These are phyloP conservation scores for Melanostigma gelatinosum DNA, from an alignment of 2,113 vertebrate species.

Conservation along the genomic window DNA sequence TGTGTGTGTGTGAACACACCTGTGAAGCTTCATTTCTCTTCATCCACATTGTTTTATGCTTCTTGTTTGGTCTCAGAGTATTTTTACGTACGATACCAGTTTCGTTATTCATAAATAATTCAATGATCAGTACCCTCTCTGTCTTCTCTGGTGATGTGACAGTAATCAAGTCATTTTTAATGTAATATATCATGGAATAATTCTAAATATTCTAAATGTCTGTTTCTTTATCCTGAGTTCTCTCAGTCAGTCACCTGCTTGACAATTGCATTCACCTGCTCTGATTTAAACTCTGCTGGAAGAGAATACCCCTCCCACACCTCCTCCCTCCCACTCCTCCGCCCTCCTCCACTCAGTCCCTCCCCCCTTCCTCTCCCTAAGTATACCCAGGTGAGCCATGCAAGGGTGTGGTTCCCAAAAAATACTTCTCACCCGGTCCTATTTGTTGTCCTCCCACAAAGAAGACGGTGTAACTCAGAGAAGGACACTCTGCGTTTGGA, in stretches of 20 bases:
- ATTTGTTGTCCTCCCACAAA: not conserved
- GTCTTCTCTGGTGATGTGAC: not conserved
- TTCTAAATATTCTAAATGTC: not conserved
- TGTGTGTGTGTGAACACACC: slow-evolving; percentile 10
- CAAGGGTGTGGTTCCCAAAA: slow-evolving; percentile 38
- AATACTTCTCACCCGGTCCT: not conserved
- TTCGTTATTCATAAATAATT: not conserved
- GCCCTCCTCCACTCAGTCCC: not conserved
- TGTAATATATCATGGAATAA: not conserved
- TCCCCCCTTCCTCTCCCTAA: slow-evolving; percentile 7
- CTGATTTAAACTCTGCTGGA: not conserved
- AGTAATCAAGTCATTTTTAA: not conserved
- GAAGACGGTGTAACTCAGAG: not conserved
- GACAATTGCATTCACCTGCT: slow-evolving; percentile 43
- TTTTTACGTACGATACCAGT: not conserved
- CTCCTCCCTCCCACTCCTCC: not conserved
- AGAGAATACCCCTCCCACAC: not conserved
- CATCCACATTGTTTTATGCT: not conserved
- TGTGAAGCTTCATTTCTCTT: not conserved
- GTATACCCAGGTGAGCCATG: slow-evolving; percentile 47
- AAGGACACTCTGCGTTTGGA: not conserved
- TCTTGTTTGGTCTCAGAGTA: not conserved
- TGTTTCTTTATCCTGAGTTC: not conserved
- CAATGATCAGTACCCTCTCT: not conserved
- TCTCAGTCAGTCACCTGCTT: not conserved